These are phyloP conservation scores for Papilio polyxenes DNA, from an alignment of 1,140 invertebrate genomes.

Conservation along the genomic window DNA sequence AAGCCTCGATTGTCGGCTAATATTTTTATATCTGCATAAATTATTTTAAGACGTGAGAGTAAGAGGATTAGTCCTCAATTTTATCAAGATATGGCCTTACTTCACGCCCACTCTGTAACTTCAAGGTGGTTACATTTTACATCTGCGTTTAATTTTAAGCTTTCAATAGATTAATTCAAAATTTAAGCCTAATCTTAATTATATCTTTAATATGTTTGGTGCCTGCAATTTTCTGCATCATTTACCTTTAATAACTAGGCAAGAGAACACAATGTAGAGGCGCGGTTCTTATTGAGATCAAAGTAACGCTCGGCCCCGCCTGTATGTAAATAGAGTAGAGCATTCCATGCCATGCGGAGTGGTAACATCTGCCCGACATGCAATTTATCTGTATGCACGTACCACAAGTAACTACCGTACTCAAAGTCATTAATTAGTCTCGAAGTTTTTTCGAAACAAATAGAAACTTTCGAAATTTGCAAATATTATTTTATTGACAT, in stretches of 20 bases:
- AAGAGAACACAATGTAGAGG: not conserved
- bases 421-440: not conserved
- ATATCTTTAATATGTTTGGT: not conserved
- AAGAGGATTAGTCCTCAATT: conserved; percentile 8
- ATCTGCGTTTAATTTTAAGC: no score
- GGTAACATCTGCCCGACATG: not conserved
- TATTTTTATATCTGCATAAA: not conserved
- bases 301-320: not conserved
- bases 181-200: not conserved
- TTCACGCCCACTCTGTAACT: conserved; percentile 9
- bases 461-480: not conserved
- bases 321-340: conserved; percentile 11
- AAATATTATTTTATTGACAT: not conserved
- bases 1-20: not conserved
- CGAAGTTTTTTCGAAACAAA: no score
- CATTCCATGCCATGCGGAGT: conserved; percentile 3
- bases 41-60: not conserved
- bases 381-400: not conserved
- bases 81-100: not conserved
- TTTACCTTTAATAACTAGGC: conserved; percentile 9
- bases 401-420: no score
- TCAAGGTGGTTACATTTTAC: conserved; percentile 13
- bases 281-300: not conserved
- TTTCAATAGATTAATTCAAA: not conserved
- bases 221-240: conserved; percentile 22